Base-by-base conservation (phyloP, 1,140 invertebrate genomes). In the Caenorhabditis elegans region DNA sequence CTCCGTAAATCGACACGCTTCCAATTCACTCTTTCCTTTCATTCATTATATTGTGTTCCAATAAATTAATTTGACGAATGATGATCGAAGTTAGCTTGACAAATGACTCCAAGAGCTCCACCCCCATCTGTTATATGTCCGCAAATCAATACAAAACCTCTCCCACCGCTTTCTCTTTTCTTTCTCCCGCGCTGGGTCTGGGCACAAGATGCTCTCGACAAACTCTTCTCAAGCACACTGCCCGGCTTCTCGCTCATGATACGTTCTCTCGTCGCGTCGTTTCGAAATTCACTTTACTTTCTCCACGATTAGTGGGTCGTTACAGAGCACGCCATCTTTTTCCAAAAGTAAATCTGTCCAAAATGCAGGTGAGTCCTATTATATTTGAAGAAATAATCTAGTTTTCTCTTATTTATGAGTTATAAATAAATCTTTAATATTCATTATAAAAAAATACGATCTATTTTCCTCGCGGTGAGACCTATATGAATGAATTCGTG, bases 61-160 rank as follows among this genome's bases (percentile, higher is more conserved):
- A n/a, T n/a, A n/a, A n/a, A n/a, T n/a, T n/a, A n/a, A n/a, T n/a
- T n/a, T n/a, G n/a, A 34, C 53, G 24, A 36, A 70, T 43, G 8
- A 2, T 13, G n/a, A n/a, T n/a, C n/a, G n/a, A n/a, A n/a, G n/a
- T n/a, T n/a, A n/a, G n/a, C n/a, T n/a, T 39, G 34, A 39, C 60
- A 22, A 36, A 70, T 43, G 6, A 5, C 39, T 43, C 39, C 39
- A 43, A 43, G 39, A 43, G 39, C 15, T n/a, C 53, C n/a, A 26
- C 28, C n/a, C 26, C 28, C 28, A 31, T 31, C 26, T 60, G 53
- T n/a, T 24, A 6, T 22, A 15, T 70, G 34, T 39, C 60, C 60
- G 34, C 60, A 70, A 70, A 70, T 70, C 60, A 70, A 70, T 70
- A 70, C 60, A 31, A 60, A 60, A 60, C 34, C 60, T 70, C 60